phyloP scores from a whole-genome alignment of 2,888 invertebrate species.

The Cremastinae sp. region DNA sequence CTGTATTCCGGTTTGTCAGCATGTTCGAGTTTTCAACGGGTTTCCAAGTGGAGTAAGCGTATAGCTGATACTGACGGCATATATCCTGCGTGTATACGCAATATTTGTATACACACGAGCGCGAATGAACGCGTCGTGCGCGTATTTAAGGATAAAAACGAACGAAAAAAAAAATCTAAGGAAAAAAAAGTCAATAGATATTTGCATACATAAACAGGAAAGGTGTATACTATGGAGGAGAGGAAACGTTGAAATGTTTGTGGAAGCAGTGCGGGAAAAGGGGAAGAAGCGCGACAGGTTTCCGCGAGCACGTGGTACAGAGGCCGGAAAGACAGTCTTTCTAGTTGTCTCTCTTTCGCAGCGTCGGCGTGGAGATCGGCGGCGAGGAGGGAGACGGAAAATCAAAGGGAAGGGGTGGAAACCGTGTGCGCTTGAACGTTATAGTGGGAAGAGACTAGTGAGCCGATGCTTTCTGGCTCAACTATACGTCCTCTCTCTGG shows the following conservation, averaged over 20 bases:
- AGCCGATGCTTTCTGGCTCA: constrained; percentile 8
- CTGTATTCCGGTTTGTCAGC: constrained; percentile 58
- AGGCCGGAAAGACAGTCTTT: constrained; percentile 55
- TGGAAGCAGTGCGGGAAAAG: constrained; percentile 39
- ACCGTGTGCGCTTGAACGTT: constrained; percentile 38
- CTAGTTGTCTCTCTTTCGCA: constrained; percentile 20
- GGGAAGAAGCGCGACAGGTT: constrained; percentile 73
- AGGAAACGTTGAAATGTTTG: constrained; percentile 27
- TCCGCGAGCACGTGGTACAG: constrained; percentile 67
- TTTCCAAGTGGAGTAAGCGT: constrained; percentile 41
- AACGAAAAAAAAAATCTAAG: too few relatives aligned
- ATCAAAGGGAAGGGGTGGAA: neutral
- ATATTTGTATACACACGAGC: neutral
- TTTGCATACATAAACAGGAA: neutral
- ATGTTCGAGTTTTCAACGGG: constrained; percentile 61
- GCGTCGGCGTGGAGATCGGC: constrained; percentile 26
- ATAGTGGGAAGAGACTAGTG: constrained; percentile 14
- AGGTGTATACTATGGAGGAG: constrained; percentile 4
- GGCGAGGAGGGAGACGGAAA: constrained; percentile 2
- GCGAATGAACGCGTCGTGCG: too few relatives aligned
- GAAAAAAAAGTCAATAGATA: neutral
- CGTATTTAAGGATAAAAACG: too few relatives aligned
- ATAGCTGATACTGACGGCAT: constrained; percentile 40
- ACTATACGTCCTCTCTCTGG: neutral
- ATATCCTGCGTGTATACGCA: constrained; percentile 32